A percentile compares a stretch with the other conserved stretches of the same genome.
These are phyloP conservation scores for Hippopotamus amphibius DNA, from an alignment of 2,113 vertebrate species.

Conservation along the genomic window DNA sequence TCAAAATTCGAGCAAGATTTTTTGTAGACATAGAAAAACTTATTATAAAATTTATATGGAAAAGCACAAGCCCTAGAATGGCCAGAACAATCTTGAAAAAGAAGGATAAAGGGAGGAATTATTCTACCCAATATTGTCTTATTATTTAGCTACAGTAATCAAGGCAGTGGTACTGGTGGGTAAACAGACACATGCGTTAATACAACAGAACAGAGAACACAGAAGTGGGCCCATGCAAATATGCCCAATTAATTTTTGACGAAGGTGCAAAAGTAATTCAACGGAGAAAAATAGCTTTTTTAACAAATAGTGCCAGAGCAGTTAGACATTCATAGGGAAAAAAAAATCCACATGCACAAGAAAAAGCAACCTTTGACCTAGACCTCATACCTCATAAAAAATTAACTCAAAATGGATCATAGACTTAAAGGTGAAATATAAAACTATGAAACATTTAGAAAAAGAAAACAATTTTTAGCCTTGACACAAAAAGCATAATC, in stretches of 20 bases:
- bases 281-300: not conserved
- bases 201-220: not conserved
- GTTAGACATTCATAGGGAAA: not conserved
- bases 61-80: not conserved
- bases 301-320: not conserved
- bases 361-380: not conserved
- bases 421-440: not conserved
- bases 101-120: slow-evolving; percentile 4
- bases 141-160: not conserved
- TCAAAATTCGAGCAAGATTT: slow-evolving; percentile 20
- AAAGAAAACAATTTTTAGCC: not conserved
- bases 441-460: not conserved
- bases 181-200: not conserved
- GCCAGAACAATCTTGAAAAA: not conserved
- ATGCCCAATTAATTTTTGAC: not conserved
- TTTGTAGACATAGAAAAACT: not conserved
- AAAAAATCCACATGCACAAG: not conserved
- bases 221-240: not conserved
- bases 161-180: not conserved
- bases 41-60: slow-evolving; percentile 44
- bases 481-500: not conserved
- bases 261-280: not conserved
- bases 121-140: not conserved
- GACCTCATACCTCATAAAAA: not conserved
- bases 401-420: not conserved